A percentile compares a stretch with the other conserved stretches of the same genome.
Evolutionary conservation across 1,140 invertebrate genomes (phyloP).

Genomic region (Kradibia gibbosae): DNA sequence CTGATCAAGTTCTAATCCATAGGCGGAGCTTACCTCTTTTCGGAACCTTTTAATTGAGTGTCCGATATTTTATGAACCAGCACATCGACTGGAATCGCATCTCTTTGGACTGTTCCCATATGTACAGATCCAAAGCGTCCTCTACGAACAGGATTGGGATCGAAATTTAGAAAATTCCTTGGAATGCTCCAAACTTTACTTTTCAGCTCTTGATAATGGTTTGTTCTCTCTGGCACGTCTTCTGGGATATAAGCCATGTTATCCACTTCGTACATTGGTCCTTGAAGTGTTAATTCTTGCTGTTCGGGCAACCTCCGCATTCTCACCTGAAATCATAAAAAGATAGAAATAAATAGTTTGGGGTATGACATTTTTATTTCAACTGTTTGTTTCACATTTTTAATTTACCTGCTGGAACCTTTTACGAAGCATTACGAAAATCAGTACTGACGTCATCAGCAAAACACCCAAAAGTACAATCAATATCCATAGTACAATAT

Average conservation of each 20-base stretch:
- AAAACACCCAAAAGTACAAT: constrained; percentile 77
- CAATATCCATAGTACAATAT: constrained; percentile 74
- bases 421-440: constrained; percentile 76
- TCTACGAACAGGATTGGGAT: constrained; percentile 78
- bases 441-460: constrained; percentile 75
- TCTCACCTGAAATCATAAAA: constrained; percentile 50
- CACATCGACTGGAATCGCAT: constrained; percentile 64
- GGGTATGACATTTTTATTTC: neutral
- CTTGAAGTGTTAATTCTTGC: constrained; percentile 79
- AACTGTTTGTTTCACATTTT: no score
- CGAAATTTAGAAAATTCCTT: constrained; percentile 78
- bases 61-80: constrained; percentile 75
- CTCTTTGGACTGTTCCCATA: constrained; percentile 77
- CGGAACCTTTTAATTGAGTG: constrained; percentile 75
- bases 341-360: neutral
- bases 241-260: constrained; percentile 79
- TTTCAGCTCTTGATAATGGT: constrained; percentile 83
- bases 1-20: neutral
- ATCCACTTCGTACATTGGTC: constrained; percentile 77
- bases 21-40: constrained; percentile 70
- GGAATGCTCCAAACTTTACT: constrained; percentile 83
- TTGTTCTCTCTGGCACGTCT: constrained; percentile 77
- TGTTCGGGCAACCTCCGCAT: constrained; percentile 73
- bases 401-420: constrained; percentile 68
- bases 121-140: constrained; percentile 85